Evolutionary conservation across 2,797 vertebrate genomes (phyloP).

Genomic region (Eulemur rubriventer): DNA sequence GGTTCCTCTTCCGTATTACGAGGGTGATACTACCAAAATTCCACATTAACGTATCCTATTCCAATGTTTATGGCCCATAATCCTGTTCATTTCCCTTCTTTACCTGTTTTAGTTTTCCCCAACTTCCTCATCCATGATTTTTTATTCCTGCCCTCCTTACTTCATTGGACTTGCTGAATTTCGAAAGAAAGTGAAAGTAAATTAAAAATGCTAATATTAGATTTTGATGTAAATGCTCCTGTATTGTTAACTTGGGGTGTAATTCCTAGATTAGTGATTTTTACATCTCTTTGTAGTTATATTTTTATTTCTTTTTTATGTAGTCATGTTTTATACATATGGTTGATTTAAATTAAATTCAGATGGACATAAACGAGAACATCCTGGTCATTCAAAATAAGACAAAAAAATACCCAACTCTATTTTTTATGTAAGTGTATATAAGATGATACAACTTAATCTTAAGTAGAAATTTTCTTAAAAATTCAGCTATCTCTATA

Average conservation of each 20-base stretch:
- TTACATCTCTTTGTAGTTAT: background rate
- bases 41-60: background rate
- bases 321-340: background rate
- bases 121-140: background rate
- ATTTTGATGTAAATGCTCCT: background rate
- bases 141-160: background rate
- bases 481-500: background rate
- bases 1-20: background rate
- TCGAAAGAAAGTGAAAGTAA: constrained; percentile 33
- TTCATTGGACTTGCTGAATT: background rate
- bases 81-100: background rate
- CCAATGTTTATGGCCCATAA: background rate
- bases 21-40: background rate
- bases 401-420: background rate
- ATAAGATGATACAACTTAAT: background rate
- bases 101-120: background rate
- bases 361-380: constrained; percentile 4
- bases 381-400: background rate
- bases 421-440: background rate
- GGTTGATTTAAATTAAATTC: constrained; percentile 40
- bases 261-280: background rate
- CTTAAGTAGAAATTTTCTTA: background rate
- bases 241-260: background rate
- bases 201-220: background rate
- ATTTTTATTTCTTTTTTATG: background rate